Evolutionary conservation across 2,113 vertebrate species (phyloP).

Genomic region (Ctenomys sociabilis): DNA sequence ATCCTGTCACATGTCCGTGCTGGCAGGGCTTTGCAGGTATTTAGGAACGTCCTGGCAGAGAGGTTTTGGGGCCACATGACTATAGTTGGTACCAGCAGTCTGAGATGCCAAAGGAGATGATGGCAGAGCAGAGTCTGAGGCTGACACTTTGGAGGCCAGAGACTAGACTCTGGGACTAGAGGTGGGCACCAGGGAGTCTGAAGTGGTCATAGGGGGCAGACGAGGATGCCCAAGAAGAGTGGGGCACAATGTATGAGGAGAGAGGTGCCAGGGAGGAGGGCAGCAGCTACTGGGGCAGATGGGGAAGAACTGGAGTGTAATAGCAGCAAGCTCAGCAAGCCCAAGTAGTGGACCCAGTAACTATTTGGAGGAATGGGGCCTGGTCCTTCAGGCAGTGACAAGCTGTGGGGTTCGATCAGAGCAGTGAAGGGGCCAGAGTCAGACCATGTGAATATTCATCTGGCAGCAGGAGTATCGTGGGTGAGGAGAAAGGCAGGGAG

Average conservation of each 20-base stretch:
- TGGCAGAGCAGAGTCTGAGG: not conserved
- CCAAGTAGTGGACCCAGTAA: not conserved
- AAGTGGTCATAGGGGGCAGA: not conserved
- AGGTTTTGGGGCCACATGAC: not conserved
- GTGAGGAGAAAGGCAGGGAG: not conserved
- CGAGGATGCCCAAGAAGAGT: not conserved
- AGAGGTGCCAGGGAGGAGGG: not conserved
- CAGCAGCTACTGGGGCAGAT: not conserved
- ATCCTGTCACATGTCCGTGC: not conserved
- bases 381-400: not conserved
- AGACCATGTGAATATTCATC: not conserved
- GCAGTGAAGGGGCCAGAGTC: not conserved
- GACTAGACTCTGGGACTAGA: not conserved
- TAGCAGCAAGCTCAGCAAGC: not conserved
- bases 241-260: not conserved
- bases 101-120: not conserved
- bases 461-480: not conserved
- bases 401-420: not conserved
- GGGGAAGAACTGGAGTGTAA: not conserved
- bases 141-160: not conserved
- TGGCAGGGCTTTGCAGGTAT: not conserved
- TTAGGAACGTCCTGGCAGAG: not conserved
- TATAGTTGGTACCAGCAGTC: not conserved
- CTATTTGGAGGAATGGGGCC: not conserved
- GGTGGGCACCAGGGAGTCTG: not conserved